Conservation (phyloP, 2,113 vertebrate genomes). For the Pituophis catenifer region DNA sequence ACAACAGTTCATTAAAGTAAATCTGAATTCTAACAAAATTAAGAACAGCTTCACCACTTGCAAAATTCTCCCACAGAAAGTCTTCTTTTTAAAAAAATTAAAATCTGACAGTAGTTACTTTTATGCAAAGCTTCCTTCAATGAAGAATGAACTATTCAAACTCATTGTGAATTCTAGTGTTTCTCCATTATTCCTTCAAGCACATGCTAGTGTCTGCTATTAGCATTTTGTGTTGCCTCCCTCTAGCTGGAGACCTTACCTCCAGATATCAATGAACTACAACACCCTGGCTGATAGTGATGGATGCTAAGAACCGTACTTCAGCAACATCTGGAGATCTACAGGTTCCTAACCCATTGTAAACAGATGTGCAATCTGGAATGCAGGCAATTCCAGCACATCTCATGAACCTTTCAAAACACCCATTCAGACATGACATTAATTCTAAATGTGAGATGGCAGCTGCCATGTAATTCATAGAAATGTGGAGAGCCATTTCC, state of each 20-base stretch:
- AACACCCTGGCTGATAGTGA: neutral
- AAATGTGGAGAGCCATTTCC: neutral
- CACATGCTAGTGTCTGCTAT: neutral
- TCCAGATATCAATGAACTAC: neutral
- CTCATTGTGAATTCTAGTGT: neutral
- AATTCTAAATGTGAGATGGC: neutral
- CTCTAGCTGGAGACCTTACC: neutral
- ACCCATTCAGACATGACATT: neutral
- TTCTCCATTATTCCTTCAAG: neutral
- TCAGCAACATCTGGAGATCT: neutral
- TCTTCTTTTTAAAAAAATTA: neutral
- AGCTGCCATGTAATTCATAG: neutral
- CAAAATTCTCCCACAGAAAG: neutral
- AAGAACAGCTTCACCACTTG: neutral
- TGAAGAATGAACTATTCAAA: neutral
- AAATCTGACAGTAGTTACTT: neutral
- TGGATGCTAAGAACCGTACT: neutral
- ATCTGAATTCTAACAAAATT: neutral
- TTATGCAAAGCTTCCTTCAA: neutral
- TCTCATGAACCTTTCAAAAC: neutral
- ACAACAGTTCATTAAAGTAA: neutral
- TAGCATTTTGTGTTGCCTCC: neutral
- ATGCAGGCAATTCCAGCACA: neutral
- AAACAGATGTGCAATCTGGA: neutral
- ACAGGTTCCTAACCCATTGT: neutral